Base-by-base conservation (phyloP, 2,888 invertebrate species). In the Drosophila mulleri region DNA sequence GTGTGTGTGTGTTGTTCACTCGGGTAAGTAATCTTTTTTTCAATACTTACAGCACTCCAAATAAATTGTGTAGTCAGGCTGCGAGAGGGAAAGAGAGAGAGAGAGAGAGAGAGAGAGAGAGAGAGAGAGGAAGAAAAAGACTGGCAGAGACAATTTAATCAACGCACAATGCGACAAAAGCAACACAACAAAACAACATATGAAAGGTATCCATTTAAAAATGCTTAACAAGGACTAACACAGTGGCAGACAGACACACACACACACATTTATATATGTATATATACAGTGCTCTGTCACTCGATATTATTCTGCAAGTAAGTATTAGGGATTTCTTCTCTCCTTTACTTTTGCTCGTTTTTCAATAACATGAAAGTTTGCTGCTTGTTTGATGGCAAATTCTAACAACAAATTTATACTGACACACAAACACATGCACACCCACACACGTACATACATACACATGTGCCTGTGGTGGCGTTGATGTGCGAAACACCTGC, bases 321-420 rank as follows among this genome's bases (percentile, higher is more conserved):
- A 79, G 76, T 77, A 70, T 86, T 88, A 80, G 60, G 89, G 65
- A 71, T 85, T 82, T 77, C 80, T 75, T 73, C 84, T 64, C 66
- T 59, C 48, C 50, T 29, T n/a, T 45, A 45, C 56, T 54, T 72
- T 70, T 58, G 54, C 77, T 86, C 83, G 62, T 71, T 83, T 83
- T 83, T 89, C 83, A 83, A 83, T 83, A 83, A 83, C 83, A 86
- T 74, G 81, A 88, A 83, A 89, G 84, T 88, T 86, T 77, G 76
- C 64, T 71, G 56, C 58, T 66, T 64, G 75, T 82, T 82, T 82
- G 80, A 85, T 75, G 76, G 80, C 75, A 75, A 88, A 85, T 85
- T 79, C 73, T 67, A 83, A 80, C 73, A 83, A 88, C 80, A 80
- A 78, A 67, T 67, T 59, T 60, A 54, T 59, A 62, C 66, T 67